These are phyloP conservation scores for Naja naja DNA, from an alignment of 2,113 vertebrate species.

Conservation along the genomic window DNA sequence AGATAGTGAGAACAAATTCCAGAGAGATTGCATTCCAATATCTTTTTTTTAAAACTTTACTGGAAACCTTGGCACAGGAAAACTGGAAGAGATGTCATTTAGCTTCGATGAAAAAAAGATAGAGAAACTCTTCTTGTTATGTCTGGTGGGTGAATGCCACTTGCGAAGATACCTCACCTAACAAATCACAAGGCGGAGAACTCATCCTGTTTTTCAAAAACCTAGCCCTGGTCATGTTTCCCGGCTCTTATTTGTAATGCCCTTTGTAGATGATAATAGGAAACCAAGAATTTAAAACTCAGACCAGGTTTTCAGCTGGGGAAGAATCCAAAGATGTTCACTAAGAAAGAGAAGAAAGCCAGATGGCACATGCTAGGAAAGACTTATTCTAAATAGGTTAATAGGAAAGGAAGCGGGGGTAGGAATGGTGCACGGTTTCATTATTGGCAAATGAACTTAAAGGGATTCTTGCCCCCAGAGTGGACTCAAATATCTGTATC, in stretches of 20 bases:
- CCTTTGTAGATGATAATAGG: conserved; percentile 34
- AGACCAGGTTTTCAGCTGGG: conserved; percentile 62
- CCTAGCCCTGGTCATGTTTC: background rate
- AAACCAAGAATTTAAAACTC: conserved; percentile 52
- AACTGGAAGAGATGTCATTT: background rate
- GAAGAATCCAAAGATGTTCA: conserved; percentile 57
- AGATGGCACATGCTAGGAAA: conserved; percentile 46
- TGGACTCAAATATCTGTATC: conserved; percentile 60
- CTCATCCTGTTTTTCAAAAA: background rate
- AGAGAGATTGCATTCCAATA: conserved; percentile 19
- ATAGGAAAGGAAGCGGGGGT: conserved; percentile 50
- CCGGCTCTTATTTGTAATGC: conserved; percentile 27
- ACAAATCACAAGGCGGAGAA: conserved; percentile 10
- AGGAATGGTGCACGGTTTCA: conserved; percentile 38
- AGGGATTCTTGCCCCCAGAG: conserved; percentile 49
- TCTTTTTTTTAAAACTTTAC: conserved; percentile 38
- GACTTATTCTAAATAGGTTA: conserved; percentile 54
- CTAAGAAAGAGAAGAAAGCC: conserved; percentile 69
- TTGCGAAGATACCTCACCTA: background rate
- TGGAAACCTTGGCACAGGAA: conserved; percentile 36
- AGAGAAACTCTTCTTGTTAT: conserved; percentile 36
- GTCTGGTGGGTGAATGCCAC: background rate
- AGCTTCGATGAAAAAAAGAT: background rate
- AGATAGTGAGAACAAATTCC: background rate
- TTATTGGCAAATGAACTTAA: conserved; percentile 53